These are phyloP conservation scores for Scarus forsteni DNA, from an alignment of 2,797 vertebrate species.

Conservation along the genomic window DNA sequence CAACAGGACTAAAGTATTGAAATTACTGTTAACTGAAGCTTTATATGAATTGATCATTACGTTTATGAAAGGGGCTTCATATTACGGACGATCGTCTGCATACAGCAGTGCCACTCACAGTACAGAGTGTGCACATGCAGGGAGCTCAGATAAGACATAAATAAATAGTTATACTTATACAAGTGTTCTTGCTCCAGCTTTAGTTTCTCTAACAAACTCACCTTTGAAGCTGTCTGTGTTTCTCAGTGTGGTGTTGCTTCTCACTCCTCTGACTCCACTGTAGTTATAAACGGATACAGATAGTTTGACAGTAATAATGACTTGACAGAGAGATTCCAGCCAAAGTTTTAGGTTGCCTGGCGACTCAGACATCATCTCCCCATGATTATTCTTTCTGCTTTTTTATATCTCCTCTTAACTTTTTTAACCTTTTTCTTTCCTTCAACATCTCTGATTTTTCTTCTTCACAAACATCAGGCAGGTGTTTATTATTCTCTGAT, in stretches of 20 bases:
- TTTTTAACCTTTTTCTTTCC: conserved; percentile 36
- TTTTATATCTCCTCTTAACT: conserved; percentile 43
- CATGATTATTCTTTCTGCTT: conserved; percentile 49
- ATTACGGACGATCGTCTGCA: not conserved
- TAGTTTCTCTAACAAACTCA: conserved; percentile 40
- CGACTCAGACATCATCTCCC: conserved; percentile 53
- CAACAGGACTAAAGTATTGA: no score
- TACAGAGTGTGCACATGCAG: not conserved
- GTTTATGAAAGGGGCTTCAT: not conserved
- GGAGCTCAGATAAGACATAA: conserved; percentile 18
- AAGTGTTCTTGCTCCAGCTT: conserved; percentile 10
- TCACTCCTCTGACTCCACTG: conserved; percentile 33
- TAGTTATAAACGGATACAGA: conserved; percentile 62
- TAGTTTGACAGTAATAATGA: conserved; percentile 70
- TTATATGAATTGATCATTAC: not conserved
- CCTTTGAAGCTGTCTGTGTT: conserved; percentile 21
- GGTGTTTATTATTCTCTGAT: conserved; percentile 21
- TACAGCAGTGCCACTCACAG: conserved; percentile 15
- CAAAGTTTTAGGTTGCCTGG: conserved; percentile 72
- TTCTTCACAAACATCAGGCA: conserved; percentile 8
- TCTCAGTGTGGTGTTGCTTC: conserved; percentile 12
- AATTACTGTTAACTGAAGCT: not conserved
- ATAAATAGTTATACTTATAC: conserved; percentile 21
- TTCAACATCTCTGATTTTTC: not conserved
- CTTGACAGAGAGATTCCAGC: conserved; percentile 49